These are phyloP conservation scores for Baccha elongata DNA, from an alignment of 2,888 invertebrate species.

Conservation along the genomic window DNA sequence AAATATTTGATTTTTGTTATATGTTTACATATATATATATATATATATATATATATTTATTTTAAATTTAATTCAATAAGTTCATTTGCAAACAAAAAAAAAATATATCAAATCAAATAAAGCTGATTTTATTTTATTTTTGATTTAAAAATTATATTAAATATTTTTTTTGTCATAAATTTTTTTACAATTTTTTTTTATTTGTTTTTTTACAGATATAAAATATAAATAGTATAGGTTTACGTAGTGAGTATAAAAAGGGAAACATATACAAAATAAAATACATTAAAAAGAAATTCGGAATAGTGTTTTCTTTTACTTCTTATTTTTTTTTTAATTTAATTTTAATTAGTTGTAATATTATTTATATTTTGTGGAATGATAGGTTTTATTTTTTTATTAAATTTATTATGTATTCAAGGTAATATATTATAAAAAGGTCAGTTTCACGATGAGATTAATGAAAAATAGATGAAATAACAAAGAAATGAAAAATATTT, in stretches of 20 bases:
- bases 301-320: conserved; percentile 52
- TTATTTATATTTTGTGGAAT: conserved; percentile 66
- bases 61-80: conserved; percentile 39
- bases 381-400: conserved; percentile 55
- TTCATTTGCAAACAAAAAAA: conserved; percentile 36
- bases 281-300: conserved; percentile 61
- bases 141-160: conserved; percentile 9
- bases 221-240: conserved; percentile 64
- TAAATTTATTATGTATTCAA: conserved; percentile 52
- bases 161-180: conserved; percentile 16
- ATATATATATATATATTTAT: too few relatives aligned
- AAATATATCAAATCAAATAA: conserved; percentile 33
- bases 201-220: conserved; percentile 62
- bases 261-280: conserved; percentile 60
- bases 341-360: conserved; percentile 31
- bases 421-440: conserved; percentile 55
- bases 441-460: conserved; percentile 61
- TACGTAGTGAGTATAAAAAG: conserved; percentile 61
- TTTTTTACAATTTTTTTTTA: conserved; percentile 35
- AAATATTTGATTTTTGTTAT: conserved; percentile 64
- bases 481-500: conserved; percentile 33
- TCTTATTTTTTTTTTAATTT: conserved; percentile 29
- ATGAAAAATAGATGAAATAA: conserved; percentile 41
- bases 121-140: conserved; percentile 38
- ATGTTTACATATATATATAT: conserved; percentile 25